Evolutionary conservation across 2,113 vertebrate species (phyloP), one percentile per base, ranked within the genome.

Genomic region (Echinops telfairi): DNA sequence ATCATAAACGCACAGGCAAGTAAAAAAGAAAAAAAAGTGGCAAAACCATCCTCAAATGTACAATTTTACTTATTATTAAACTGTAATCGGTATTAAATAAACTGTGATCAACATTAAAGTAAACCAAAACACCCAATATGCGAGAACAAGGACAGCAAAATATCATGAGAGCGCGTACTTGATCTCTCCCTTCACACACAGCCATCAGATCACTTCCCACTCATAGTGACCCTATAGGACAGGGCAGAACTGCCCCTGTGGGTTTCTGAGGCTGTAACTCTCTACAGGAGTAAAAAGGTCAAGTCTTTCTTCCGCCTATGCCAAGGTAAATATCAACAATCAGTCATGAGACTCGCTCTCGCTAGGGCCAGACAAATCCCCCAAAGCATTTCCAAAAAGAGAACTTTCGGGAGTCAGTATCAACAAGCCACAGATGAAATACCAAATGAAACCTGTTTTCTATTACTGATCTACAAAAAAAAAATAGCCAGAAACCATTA

Each of bases 21-120:
- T 43, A 7, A 78, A 94, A 87, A n/a, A 3, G 77, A 92, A 93
- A 95, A 88, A 78, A 0, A 2, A 31, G 16, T 89, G 15, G 22
- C 64, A 36, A 95, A 40, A 58, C 15, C 33, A 90, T 90, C 47
- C 87, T 83, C 43, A 86, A 95, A 92, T 43, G 83, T 5, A 95
- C 93, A 79, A 77, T 60, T 75, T 3, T 82, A 86, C 40, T 88
- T 70, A 60, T 75, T 53, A 31, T 60, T 96, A 47, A 93, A 96
- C 97, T 86, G 25, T 27, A 88, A 58, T 62, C 60, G 4, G n/a
- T 84, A 79, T 31, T 81, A 31, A 94, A 71, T 96, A 47, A 93
- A 96, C 97, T 88, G 27, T 23, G 89, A 58, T 62, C 60, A 6
- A 33, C 82, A 82, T 31, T 81, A 31, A 94, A 71, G 57, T 38